Evolutionary conservation across 37 sponge, comb jelly and placozoan genomes (phyloP).

Genomic region (Amphimedon queenslandica): DNA sequence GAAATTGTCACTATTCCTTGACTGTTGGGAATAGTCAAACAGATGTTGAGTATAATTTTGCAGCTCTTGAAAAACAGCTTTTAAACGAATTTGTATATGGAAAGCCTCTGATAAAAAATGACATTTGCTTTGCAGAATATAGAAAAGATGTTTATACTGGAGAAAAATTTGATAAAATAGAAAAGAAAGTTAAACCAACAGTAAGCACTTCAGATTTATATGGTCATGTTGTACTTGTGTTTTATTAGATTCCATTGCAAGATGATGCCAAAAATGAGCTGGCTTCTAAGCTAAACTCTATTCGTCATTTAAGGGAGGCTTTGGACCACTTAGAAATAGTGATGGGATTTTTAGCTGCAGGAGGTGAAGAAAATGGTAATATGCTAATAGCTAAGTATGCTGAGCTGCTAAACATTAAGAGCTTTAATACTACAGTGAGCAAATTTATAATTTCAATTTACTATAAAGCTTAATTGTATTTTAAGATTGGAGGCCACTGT

Average conservation of each 20-base stretch:
- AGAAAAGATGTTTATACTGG: slow-evolving; percentile 22
- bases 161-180: slow-evolving; percentile 23
- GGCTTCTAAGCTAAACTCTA: background rate
- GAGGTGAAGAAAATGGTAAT: background rate
- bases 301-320: slow-evolving; percentile 1
- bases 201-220: background rate
- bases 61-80: slow-evolving; percentile 34
- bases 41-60: slow-evolving; percentile 26
- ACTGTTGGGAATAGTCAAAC: slow-evolving; percentile 20
- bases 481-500: background rate
- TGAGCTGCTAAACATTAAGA: background rate
- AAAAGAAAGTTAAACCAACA: background rate
- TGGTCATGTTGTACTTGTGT: background rate
- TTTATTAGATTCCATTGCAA: background rate
- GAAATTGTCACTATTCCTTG: slow-evolving; percentile 46
- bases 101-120: slow-evolving; percentile 18
- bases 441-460: background rate
- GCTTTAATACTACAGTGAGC: background rate
- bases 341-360: slow-evolving; percentile 13
- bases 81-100: slow-evolving; percentile 23
- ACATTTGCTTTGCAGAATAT: slow-evolving; percentile 15
- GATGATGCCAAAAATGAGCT: background rate
- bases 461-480: background rate
- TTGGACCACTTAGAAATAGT: slow-evolving; percentile 10
- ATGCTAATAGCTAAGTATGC: slow-evolving; percentile 3